Percentiles rank a stretch among this genome's conserved stretches.
phyloP scores from a whole-genome alignment of 2,888 invertebrate species.

The Xylota sylvarum region DNA sequence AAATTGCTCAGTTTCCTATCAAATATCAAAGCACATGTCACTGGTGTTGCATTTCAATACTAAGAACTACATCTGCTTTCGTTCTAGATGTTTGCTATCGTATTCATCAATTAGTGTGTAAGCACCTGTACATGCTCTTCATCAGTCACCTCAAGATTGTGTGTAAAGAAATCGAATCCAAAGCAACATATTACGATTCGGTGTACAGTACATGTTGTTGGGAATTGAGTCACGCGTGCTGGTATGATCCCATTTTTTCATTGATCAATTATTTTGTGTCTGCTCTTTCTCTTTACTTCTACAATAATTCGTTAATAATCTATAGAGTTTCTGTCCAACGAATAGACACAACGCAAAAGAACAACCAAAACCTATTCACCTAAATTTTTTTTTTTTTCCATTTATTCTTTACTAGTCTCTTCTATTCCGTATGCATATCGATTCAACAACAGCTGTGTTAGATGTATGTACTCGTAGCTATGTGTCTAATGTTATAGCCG shows the following conservation, averaged over 20 bases:
- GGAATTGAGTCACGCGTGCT: slow-evolving; percentile 8
- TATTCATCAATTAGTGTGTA: too few relatives aligned
- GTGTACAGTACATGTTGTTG: background rate
- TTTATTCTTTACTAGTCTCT: slow-evolving; percentile 23
- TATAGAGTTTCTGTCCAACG: slow-evolving; percentile 20
- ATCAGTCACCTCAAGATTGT: background rate
- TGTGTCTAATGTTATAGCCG: background rate
- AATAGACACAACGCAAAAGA: slow-evolving; percentile 25
- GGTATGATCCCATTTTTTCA: slow-evolving; percentile 34
- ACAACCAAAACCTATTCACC: slow-evolving; percentile 54
- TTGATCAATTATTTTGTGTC: slow-evolving; percentile 34
- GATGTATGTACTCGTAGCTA: background rate
- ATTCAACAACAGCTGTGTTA: slow-evolving; percentile 34
- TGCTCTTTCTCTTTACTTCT: slow-evolving; percentile 19
- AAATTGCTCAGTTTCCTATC: too few relatives aligned
- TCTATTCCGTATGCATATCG: slow-evolving; percentile 48
- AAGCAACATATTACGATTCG: slow-evolving; percentile 6
- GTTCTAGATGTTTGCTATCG: too few relatives aligned
- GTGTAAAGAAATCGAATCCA: background rate
- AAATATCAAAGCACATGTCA: too few relatives aligned
- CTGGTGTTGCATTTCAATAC: too few relatives aligned
- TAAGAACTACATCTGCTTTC: too few relatives aligned
- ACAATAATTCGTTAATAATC: slow-evolving; percentile 41
- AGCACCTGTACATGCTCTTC: background rate
- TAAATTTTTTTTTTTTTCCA: slow-evolving; percentile 27